Conservation (phyloP, 2,888 invertebrate species). For the Eledona agricola region DNA sequence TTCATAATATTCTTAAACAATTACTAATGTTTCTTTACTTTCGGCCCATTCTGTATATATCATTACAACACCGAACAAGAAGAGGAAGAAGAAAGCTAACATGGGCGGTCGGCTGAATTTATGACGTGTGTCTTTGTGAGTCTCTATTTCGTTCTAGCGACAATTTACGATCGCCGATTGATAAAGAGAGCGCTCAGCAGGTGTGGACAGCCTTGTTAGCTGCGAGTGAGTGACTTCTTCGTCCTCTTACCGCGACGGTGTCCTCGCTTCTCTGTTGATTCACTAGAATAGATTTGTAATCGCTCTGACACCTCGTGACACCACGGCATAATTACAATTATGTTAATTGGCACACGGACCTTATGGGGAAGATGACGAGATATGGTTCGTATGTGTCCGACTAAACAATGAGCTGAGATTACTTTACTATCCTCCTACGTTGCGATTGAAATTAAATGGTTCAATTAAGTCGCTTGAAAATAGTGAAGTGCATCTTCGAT, state of each 20-base stretch:
- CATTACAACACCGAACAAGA: too few species aligned
- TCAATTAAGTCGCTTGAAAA: too few species aligned
- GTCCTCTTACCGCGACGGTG: slow-evolving; percentile 27
- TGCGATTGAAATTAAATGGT: too few species aligned
- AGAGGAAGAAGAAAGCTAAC: too few species aligned
- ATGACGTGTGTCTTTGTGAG: slow-evolving; percentile 12
- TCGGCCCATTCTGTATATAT: too few species aligned
- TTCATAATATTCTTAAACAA: too few species aligned
- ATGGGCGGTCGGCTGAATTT: too few species aligned
- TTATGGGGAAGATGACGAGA: slow-evolving; percentile 23
- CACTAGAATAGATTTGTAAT: slow-evolving; percentile 31
- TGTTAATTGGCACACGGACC: slow-evolving; percentile 33
- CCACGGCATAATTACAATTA: slow-evolving; percentile 37
- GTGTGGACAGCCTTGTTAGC: slow-evolving; percentile 38
- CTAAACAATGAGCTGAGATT: slow-evolving; percentile 13
- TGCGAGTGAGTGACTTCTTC: too few species aligned
- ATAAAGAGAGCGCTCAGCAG: slow-evolving; percentile 36
- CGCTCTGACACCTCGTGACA: slow-evolving; percentile 33
- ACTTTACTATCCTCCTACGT: too few species aligned
- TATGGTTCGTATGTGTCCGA: slow-evolving; percentile 7
- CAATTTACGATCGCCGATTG: slow-evolving; percentile 36
- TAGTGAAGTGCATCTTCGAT: too few species aligned
- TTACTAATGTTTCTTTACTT: too few species aligned
- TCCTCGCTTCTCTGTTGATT: slow-evolving; percentile 28
- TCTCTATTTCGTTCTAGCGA: slow-evolving; percentile 27